A percentile compares a stretch with the other conserved stretches of the same genome.
Conservation (phyloP, 2,888 invertebrate species). For the Noctuana brunneofusca region DNA sequence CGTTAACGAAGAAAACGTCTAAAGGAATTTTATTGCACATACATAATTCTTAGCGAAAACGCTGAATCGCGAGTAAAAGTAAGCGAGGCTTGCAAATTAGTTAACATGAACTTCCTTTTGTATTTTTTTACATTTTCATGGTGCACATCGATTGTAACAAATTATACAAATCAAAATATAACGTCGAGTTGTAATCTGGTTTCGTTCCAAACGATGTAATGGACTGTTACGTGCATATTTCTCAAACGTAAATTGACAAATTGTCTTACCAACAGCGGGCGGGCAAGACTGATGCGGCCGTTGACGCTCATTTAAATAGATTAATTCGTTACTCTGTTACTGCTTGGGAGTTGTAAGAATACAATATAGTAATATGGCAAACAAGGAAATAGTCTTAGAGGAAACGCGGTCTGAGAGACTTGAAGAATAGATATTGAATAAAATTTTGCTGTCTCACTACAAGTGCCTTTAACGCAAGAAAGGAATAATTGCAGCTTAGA, state of each 20-base stretch:
- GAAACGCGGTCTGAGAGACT: not conserved
- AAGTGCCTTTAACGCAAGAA: no score
- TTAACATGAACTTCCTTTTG: conserved; percentile 10
- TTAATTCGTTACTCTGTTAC: conserved; percentile 37
- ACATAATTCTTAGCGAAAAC: conserved; percentile 14
- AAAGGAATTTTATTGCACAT: conserved; percentile 21
- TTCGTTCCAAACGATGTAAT: conserved; percentile 13
- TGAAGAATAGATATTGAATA: no score
- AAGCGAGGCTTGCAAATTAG: conserved; percentile 5
- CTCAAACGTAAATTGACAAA: conserved; percentile 48
- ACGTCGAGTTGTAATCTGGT: conserved; percentile 1
- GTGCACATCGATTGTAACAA: not conserved
- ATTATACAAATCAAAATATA: no score
- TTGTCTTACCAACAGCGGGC: conserved; percentile 50
- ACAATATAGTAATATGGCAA: no score
- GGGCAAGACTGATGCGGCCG: conserved; percentile 47
- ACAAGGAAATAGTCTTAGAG: no score
- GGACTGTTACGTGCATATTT: conserved; percentile 21
- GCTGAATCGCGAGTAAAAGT: conserved; percentile 6
- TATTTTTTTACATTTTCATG: not conserved
- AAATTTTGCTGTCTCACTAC: no score
- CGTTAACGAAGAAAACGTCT: conserved; percentile 26
- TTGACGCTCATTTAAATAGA: conserved; percentile 50
- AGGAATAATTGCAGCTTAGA: no score
- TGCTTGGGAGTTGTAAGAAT: conserved; percentile 10